These are phyloP conservation scores for Sericinus montela DNA, from an alignment of 2,888 invertebrate genomes.

Conservation along the genomic window DNA sequence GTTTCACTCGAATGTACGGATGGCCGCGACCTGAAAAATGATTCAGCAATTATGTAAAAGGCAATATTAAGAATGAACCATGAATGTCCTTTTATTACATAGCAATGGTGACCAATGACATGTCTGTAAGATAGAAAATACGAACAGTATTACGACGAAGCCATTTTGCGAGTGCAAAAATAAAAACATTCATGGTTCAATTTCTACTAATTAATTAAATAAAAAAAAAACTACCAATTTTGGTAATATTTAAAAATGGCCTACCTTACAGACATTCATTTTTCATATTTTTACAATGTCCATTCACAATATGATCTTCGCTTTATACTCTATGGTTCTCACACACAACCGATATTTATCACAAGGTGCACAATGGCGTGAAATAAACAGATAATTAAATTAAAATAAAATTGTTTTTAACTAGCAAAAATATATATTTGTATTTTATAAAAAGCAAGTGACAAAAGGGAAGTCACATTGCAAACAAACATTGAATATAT, in stretches of 20 bases:
- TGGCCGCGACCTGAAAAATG: conserved; percentile 46
- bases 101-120: conserved; percentile 44
- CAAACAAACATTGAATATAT: conserved; percentile 66
- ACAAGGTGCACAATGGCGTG: conserved; percentile 23
- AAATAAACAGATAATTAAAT: conserved; percentile 7
- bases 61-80: conserved; percentile 50
- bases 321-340: conserved; percentile 34
- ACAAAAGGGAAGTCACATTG: conserved; percentile 68
- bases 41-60: conserved; percentile 16
- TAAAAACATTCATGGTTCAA: conserved; percentile 70
- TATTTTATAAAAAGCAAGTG: conserved; percentile 46
- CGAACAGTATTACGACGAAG: conserved; percentile 24
- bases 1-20: conserved; percentile 58
- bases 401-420: conserved; percentile 16
- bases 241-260: conserved; percentile 51
- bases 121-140: conserved; percentile 72
- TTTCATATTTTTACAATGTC: conserved; percentile 53
- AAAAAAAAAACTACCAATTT: conserved; percentile 35
- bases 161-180: conserved; percentile 24
- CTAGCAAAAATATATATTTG: conserved; percentile 21
- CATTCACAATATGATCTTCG: conserved; percentile 73
- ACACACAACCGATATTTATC: conserved; percentile 23
- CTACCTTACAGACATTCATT: conserved; percentile 78
- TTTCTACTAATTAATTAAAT: conserved; percentile 26
- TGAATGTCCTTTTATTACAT: conserved; percentile 52